phyloP scores from a whole-genome alignment of 2,113 vertebrate genomes.

The Uria aalge region DNA sequence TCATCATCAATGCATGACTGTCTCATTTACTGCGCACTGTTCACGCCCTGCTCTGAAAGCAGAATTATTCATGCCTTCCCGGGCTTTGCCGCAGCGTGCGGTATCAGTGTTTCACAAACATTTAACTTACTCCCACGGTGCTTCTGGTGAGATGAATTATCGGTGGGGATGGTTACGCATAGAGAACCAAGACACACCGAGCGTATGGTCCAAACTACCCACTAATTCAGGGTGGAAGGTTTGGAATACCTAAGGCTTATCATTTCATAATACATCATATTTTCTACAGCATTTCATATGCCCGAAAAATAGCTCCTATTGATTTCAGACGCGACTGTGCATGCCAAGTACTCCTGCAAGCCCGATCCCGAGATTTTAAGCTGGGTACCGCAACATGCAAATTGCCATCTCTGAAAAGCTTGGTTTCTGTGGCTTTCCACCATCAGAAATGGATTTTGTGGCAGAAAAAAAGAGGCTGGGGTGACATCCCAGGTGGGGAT shows the following conservation, averaged over 20 bases:
- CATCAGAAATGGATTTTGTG: neutral
- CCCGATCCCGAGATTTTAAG: neutral
- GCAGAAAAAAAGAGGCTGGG: neutral
- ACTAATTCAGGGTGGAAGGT: neutral
- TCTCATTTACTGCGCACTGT: neutral
- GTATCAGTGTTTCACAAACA: neutral
- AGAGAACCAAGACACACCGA: neutral
- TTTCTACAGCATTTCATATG: neutral
- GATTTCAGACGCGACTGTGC: neutral
- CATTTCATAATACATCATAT: neutral
- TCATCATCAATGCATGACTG: neutral
- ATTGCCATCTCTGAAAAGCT: neutral
- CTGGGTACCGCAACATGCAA: neutral
- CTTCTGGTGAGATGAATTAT: neutral
- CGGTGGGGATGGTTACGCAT: neutral
- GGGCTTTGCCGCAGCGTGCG: neutral
- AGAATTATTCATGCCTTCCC: neutral
- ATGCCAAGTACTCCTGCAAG: neutral
- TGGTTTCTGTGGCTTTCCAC: neutral
- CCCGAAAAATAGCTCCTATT: conserved; percentile 28
- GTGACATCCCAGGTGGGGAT: neutral
- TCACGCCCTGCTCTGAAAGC: neutral
- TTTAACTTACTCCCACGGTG: neutral
- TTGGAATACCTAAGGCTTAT: conserved; percentile 15
- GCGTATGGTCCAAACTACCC: neutral